These are phyloP conservation scores for Anabacerthia variegaticeps DNA, from an alignment of 2,797 vertebrate genomes.

Conservation along the genomic window DNA sequence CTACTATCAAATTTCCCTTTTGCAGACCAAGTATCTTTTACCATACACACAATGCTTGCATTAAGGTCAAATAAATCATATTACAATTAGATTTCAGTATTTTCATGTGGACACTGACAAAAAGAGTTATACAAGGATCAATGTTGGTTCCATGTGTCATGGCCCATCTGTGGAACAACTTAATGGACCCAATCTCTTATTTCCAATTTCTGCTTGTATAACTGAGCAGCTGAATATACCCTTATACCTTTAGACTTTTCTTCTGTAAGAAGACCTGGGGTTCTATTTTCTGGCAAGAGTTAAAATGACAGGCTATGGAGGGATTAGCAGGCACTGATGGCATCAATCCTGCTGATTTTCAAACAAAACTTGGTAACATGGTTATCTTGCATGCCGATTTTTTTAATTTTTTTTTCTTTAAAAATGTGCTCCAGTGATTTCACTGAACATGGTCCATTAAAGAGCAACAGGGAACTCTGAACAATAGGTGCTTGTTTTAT, in stretches of 20 bases:
- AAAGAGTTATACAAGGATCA: not conserved
- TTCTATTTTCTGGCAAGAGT: not conserved
- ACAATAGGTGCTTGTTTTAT: conserved; percentile 68
- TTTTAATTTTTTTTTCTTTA: not conserved
- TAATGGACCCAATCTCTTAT: not conserved
- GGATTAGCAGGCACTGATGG: not conserved
- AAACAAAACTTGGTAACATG: not conserved
- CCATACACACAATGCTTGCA: not conserved
- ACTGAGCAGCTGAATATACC: not conserved
- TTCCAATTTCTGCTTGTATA: not conserved
- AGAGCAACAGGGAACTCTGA: conserved; percentile 38
- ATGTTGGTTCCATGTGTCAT: not conserved
- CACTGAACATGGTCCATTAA: conserved; percentile 22
- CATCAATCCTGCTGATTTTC: not conserved
- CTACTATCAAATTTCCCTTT: not conserved
- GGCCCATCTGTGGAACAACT: not conserved
- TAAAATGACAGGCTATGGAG: not conserved
- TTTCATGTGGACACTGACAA: not conserved
- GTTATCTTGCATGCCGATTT: not conserved
- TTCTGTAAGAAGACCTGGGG: not conserved
- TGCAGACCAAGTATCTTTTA: not conserved
- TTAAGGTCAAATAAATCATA: not conserved
- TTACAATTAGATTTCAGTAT: not conserved
- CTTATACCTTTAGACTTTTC: not conserved
- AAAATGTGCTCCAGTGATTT: conserved; percentile 13